Base-by-base conservation (phyloP, 2,888 invertebrate genomes). In the Brachyopa scutellaris region DNA sequence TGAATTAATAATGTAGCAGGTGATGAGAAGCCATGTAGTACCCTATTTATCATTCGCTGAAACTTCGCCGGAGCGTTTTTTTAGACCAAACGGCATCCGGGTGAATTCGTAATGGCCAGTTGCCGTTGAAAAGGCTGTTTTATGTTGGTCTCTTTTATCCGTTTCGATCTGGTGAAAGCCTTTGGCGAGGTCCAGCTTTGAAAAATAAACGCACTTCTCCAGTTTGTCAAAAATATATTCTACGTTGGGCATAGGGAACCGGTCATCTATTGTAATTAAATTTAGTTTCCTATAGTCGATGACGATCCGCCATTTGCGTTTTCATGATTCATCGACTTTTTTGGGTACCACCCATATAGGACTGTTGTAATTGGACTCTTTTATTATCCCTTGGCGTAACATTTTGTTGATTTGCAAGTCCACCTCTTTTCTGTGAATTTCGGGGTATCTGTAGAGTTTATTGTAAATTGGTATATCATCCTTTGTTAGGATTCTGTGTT, bases 261-360 rank as follows among this genome's bases (percentile, higher is more conserved):
- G 3, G 6, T 26, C 6, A 6, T 26, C 26, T 26, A 26, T 26
- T 26, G 26, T 26, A 26, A 5, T 26, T 26, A 26, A 26, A 6
- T 26, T 26, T 5, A 26, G 26, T 26, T 6, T 26, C 26, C 26
- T 6, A 26, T 26, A 26, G 6, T 26, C 26, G 26, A 69, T 55
- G 0, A 69, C 69, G 7, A 72, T 33, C n/a, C 73, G 49, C 73
- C 62, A 73, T 29, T 61, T 64, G 15, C 9, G 42, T 31, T 64
- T 42, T 1, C 61, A 49, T 1, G 40, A 61, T 15, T 29, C 51
- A 40, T 53, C 61, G 6, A 40, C 15, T 62, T 61, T 72, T 79
- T 85, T 86, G n/a, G 83, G 80, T 11, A 85, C 86, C 17, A 84
- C 66, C 84, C 79, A 85, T 33, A 86, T 80, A 9, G 85, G 85